Evolutionary conservation across 1,140 invertebrate species (phyloP), one percentile per base, ranked within the genome.

Genomic region (Neocloeon triangulifer): DNA sequence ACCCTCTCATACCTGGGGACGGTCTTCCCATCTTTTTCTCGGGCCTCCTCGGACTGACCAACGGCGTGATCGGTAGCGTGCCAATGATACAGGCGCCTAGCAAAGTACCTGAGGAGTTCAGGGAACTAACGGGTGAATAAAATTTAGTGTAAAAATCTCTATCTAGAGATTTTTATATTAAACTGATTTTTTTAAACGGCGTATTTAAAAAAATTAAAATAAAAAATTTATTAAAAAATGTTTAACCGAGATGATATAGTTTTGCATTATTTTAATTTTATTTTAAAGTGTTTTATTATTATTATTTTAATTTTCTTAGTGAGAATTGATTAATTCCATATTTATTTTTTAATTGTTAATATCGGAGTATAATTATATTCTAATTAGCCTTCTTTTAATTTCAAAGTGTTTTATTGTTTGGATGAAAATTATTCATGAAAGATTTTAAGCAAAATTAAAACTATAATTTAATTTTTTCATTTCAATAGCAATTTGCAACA

Each of bases 31-130:
- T 84, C 32, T 47, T 50, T 15, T 46, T 50, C 25, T 41, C 9
- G 7, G 54, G 77, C 4, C 44, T 79, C 0, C 54, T 91, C 23
- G 85, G 85, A 10, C 55, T 86, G 1, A 74, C 71, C 30, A 89
- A 89, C 44, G 85, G 84, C 1, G 58, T 88, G 12, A 66, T 88
- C 33, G 84, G 85, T 2, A 84, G 79, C 37, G 64, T 88, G 7
- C 84, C 84, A 1, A 89, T 89, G 79, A 84, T 89, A 30, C 63
- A 81, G 36, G 82, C 82, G 1, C 79, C 82, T 5, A 69, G 66
- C 19, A 71, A 77, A 47, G 80, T 89, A 2, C 59, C 69, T 1
- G 71, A 74, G 33, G 65, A 74, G n/a, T 61, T 73, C 35, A 61
- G 72, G 31, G 77, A 82, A 53, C 55, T 81, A 1, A 72, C 70